Evolutionary conservation across 92 coral and sea anemone species (phyloP).

Genomic region (Parazoanthus darwini): DNA sequence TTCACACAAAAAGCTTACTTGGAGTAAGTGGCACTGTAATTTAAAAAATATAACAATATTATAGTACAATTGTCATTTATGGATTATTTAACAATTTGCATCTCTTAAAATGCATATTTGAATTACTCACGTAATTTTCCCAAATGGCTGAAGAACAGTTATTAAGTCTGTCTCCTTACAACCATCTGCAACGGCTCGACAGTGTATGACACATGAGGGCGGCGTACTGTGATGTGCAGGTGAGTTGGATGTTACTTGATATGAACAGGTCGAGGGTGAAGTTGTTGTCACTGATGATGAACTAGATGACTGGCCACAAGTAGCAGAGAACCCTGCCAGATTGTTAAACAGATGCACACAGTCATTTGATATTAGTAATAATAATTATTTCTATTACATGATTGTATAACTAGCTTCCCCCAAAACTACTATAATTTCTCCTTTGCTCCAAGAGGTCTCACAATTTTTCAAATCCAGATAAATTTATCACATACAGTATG

Average conservation of each 20-base stretch:
- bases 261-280: conserved; percentile 67
- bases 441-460: too few relatives aligned
- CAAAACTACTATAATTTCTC: background rate
- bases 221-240: conserved; percentile 96
- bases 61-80: too few relatives aligned
- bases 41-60: too few relatives aligned
- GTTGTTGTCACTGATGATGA: conserved; percentile 65
- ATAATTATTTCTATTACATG: too few relatives aligned
- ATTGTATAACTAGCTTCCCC: background rate
- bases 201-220: conserved; percentile 96
- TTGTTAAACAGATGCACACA: background rate
- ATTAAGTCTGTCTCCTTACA: conserved; percentile 98
- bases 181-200: conserved; percentile 99
- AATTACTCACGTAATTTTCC: conserved; percentile 93
- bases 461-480: too few relatives aligned
- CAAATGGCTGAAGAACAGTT: conserved; percentile 96
- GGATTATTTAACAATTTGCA: too few relatives aligned
- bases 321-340: conserved; percentile 57
- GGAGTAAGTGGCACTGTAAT: too few relatives aligned
- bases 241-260: conserved; percentile 63
- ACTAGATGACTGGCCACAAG: conserved; percentile 60
- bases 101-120: too few relatives aligned
- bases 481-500: too few relatives aligned
- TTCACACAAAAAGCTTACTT: too few relatives aligned
- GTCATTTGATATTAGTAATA: too few relatives aligned